Base-by-base conservation (phyloP, 2,113 vertebrate genomes). In the Hylia prasina region DNA sequence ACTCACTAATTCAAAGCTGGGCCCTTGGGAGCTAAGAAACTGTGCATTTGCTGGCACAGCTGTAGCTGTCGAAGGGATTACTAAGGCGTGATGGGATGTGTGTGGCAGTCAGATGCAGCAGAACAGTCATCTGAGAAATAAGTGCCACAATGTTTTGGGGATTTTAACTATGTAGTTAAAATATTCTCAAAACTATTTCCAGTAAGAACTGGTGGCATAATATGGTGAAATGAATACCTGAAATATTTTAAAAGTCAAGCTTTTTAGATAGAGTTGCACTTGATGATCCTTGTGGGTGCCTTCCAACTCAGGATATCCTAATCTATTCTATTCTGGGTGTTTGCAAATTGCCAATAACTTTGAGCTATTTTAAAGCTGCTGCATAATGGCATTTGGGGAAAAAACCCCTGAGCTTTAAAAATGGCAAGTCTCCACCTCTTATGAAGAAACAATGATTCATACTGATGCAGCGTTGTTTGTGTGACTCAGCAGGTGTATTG, bases 41-140 rank as follows among this genome's bases (percentile, higher is more conserved):
- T 47, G 30, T 91, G 69, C 22, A 58, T 76, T 96, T 93, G 72
- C 57, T 93, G 82, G 90, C 90, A 66, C 92, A 94, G 85, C 94
- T 96, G 78, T 70, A 76, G 57, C 70, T 94, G 80, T 91, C 69
- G 10, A 44, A 80, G 54, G 83, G 60, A 91, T 91, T 82, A 70
- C 60, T 66, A 75, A 85, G 2, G 39, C 15, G 3, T 90, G 65
- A 82, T 70, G 50, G 47, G 63, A 87, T 85, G 28, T 71, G 54
- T 60, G 54, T 64, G 78, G 87, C 40, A 54, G 57, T 68, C 58
- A 81, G 50, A 77, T 44, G 66, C 54, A 91, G 80, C 70, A 89
- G n/a, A 71, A 54, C 28, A 18, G 14, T 61, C 30, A 76, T 16
- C 33, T 82, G 37, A 92, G 77, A 79, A 93, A 7, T 72, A 82